Evolutionary conservation across 2,797 vertebrate species (phyloP).

Genomic region (Schizopygopsis malacanthus): DNA sequence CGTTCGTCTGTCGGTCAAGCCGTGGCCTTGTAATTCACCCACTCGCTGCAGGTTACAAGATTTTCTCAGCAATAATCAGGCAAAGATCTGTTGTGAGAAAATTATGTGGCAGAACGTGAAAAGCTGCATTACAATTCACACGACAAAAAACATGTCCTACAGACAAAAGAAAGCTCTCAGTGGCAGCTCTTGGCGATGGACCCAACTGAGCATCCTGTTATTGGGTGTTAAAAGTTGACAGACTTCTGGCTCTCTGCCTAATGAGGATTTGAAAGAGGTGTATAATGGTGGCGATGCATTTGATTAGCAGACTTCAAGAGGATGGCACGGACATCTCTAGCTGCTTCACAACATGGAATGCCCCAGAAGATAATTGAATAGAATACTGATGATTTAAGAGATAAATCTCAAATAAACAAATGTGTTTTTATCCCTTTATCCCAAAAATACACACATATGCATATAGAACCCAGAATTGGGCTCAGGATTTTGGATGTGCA

Average conservation of each 20-base stretch:
- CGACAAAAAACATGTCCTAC: conserved; percentile 30
- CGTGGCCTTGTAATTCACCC: conserved; percentile 52
- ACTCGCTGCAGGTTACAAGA: conserved; percentile 42
- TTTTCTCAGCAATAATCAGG: conserved; percentile 40
- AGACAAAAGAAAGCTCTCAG: conserved; percentile 67
- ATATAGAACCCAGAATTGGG: no score
- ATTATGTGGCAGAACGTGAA: conserved; percentile 50
- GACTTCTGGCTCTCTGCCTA: conserved; percentile 73
- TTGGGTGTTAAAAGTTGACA: conserved; percentile 74
- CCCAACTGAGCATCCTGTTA: conserved; percentile 63
- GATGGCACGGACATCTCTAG: conserved; percentile 44
- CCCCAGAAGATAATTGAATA: not conserved
- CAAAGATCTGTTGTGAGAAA: conserved; percentile 40
- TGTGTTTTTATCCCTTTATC: no score
- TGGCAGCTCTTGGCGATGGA: conserved; percentile 58
- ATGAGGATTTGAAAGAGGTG: conserved; percentile 75
- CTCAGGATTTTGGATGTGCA: no score
- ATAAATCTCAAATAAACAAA: not conserved
- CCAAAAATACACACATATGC: no score
- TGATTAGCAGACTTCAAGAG: conserved; percentile 70
- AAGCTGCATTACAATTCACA: conserved; percentile 64
- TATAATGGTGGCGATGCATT: conserved; percentile 68
- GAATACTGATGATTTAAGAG: not conserved
- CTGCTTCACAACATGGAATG: not conserved
- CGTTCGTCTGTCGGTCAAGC: conserved; percentile 48